Evolutionary conservation across 2,888 invertebrate genomes (phyloP).

Genomic region (Spodoptera exigua): DNA sequence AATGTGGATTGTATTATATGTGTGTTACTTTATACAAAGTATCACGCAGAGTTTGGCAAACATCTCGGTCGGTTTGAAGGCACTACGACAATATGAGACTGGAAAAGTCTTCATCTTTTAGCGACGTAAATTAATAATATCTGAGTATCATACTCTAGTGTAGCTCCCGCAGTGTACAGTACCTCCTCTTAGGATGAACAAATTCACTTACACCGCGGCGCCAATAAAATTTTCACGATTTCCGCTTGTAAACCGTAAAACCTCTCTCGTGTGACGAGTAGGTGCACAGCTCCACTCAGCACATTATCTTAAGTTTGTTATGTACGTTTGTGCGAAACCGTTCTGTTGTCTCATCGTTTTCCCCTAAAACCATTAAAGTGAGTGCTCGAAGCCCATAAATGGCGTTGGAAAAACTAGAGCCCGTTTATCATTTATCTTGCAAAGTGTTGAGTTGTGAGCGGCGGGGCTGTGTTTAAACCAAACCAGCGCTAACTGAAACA

Average conservation of each 20-base stretch:
- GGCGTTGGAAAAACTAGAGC: constrained; percentile 57
- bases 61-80: no score
- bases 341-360: constrained; percentile 59
- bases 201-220: constrained; percentile 33
- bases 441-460: constrained; percentile 51
- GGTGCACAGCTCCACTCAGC: constrained; percentile 27
- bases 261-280: constrained; percentile 31
- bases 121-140: background rate
- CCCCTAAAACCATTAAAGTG: constrained; percentile 60
- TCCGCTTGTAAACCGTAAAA: constrained; percentile 45
- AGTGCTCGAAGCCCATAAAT: constrained; percentile 60
- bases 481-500: constrained; percentile 48
- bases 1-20: constrained; percentile 60
- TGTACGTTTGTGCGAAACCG: constrained; percentile 33
- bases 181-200: constrained; percentile 8
- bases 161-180: background rate
- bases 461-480: constrained; percentile 40
- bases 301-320: constrained; percentile 53
- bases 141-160: background rate
- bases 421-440: constrained; percentile 64
- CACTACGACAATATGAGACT: no score
- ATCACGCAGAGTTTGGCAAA: no score
- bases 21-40: constrained; percentile 26
- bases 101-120: no score
- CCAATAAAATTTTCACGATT: constrained; percentile 43